Percentiles rank a stretch among this genome's conserved stretches.
These are phyloP conservation scores for Scomber scombrus DNA, from an alignment of 2,113 vertebrate species.

Conservation along the genomic window DNA sequence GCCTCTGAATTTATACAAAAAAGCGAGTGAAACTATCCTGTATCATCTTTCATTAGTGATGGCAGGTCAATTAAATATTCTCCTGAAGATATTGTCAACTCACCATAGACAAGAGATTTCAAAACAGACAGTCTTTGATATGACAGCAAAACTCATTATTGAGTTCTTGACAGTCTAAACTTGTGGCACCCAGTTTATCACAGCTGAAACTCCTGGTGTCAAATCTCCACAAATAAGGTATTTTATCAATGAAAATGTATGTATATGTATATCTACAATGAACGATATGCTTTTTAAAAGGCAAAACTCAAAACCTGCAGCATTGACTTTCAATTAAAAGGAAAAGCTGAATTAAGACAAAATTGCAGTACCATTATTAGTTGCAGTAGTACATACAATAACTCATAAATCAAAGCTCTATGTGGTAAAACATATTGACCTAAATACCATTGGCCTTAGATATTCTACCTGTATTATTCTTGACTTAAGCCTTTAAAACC, in stretches of 20 bases:
- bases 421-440: slow-evolving; percentile 53
- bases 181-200: background rate
- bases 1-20: too few species aligned
- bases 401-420: slow-evolving; percentile 39
- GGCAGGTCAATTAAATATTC: background rate
- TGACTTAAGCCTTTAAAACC: slow-evolving; percentile 76
- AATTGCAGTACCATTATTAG: background rate
- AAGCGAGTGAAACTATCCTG: too few species aligned
- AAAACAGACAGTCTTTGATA: background rate
- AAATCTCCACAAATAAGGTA: background rate
- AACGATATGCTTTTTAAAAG: background rate
- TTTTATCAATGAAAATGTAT: background rate
- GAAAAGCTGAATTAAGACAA: slow-evolving; percentile 9
- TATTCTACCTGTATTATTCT: slow-evolving; percentile 68
- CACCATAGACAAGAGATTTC: background rate
- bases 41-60: too few species aligned
- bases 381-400: slow-evolving; percentile 6
- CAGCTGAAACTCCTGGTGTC: background rate
- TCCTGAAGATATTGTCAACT: background rate
- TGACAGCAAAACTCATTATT: background rate
- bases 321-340: slow-evolving; percentile 36
- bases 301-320: background rate
- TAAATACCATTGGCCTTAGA: slow-evolving; percentile 51
- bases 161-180: background rate
- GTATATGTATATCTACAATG: background rate